phyloP scores from a whole-genome alignment of 1,140 invertebrate species.

The Anthonomus grandis region DNA sequence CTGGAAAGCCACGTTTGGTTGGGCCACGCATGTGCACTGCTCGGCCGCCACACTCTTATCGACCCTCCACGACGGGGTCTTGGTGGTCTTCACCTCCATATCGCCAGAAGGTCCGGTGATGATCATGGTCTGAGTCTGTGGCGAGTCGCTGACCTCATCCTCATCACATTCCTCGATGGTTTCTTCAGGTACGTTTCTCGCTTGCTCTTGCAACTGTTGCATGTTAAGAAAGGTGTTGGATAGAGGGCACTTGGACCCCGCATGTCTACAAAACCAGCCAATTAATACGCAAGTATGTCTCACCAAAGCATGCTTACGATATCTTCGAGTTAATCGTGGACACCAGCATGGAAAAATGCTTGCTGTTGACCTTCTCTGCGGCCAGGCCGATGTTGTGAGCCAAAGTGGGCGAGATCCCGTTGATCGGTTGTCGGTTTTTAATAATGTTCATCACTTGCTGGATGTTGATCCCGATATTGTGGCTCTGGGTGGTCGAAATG shows the following conservation, averaged over 20 bases:
- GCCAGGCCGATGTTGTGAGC: slow-evolving; percentile 47
- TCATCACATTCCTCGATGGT: slow-evolving; percentile 33
- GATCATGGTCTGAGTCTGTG: slow-evolving; percentile 22
- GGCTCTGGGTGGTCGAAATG: slow-evolving; percentile 53
- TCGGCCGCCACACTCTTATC: slow-evolving; percentile 26
- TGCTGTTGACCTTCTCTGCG: slow-evolving; percentile 39
- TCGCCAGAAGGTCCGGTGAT: slow-evolving; percentile 39
- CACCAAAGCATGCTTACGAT: slow-evolving; percentile 23
- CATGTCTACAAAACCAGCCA: slow-evolving; percentile 17
- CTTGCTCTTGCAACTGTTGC: slow-evolving; percentile 43
- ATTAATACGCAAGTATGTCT: no score
- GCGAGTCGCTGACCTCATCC: slow-evolving; percentile 14
- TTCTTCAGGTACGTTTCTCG: slow-evolving; percentile 40
- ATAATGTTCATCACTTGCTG: slow-evolving; percentile 56
- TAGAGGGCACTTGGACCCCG: slow-evolving; percentile 38
- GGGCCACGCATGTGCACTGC: slow-evolving; percentile 39
- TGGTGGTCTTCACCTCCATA: slow-evolving; percentile 31
- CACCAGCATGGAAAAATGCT: slow-evolving; percentile 37
- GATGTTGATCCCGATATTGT: slow-evolving; percentile 58
- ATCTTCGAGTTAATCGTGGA: slow-evolving; percentile 39
- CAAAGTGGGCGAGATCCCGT: slow-evolving; percentile 44
- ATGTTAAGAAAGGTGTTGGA: slow-evolving; percentile 36
- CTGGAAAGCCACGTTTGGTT: slow-evolving; percentile 32
- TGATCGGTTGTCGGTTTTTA: slow-evolving; percentile 49
- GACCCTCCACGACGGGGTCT: slow-evolving; percentile 34